Conservation (phyloP, 2,888 invertebrate genomes). For the Ariolimax columbianus region DNA sequence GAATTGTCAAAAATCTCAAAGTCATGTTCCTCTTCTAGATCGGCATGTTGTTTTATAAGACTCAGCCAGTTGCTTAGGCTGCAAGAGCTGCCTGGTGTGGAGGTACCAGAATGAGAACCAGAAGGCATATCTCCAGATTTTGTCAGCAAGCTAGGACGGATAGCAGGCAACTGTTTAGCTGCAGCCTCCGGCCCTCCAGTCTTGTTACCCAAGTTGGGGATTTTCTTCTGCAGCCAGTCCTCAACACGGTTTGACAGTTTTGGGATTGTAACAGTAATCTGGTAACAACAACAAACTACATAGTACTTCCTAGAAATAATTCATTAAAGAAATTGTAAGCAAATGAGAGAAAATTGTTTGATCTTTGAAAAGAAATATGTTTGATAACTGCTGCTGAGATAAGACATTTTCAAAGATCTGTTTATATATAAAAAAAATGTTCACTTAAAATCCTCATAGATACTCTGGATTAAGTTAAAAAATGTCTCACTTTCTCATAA, state of each 20-base stretch:
- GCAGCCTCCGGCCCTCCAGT: neutral
- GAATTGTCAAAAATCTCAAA: conserved; percentile 71
- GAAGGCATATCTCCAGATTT: conserved; percentile 57
- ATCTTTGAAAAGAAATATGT: too few relatives aligned
- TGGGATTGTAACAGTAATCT: conserved; percentile 72
- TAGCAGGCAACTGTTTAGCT: neutral
- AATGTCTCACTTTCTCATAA: too few relatives aligned
- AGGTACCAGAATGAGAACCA: conserved; percentile 31
- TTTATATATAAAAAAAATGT: too few relatives aligned
- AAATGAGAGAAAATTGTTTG: too few relatives aligned
- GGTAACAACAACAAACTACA: neutral
- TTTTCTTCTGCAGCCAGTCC: conserved; percentile 68
- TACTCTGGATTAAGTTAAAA: too few relatives aligned
- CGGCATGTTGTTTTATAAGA: conserved; percentile 72
- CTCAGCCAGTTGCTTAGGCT: conserved; percentile 75
- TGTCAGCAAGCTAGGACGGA: conserved; percentile 12
- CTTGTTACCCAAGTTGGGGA: conserved; percentile 41
- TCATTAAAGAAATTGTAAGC: too few relatives aligned
- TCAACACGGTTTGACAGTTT: conserved; percentile 64
- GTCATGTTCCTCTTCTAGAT: conserved; percentile 73
- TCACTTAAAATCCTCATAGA: too few relatives aligned
- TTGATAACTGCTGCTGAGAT: too few relatives aligned
- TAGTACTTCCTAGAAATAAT: too few relatives aligned
- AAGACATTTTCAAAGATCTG: neutral
- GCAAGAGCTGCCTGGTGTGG: conserved; percentile 57